Evolutionary conservation across 2,797 vertebrate species (phyloP), one percentile per base, ranked within the genome.

Genomic region (Antrozous pallidus): DNA sequence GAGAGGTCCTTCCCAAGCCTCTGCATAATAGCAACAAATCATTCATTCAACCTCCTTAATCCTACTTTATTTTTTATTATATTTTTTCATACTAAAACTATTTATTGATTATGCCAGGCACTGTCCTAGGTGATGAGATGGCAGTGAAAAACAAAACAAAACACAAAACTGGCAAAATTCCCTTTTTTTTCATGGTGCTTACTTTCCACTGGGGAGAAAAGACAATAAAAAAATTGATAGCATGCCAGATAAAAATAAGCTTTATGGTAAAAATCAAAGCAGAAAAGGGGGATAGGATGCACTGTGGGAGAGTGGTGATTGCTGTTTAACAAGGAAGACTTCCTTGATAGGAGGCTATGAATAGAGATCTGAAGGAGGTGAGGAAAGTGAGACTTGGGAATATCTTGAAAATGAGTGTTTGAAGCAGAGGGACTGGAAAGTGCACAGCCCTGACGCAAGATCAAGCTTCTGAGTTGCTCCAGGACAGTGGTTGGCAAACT

Each of bases 171-270:
- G 71, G 28, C 33, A 90, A 87, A 88, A 75, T 33, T 71, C 4
- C 14, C 58, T 92, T 90, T 81, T 16, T 16, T 91, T 81, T 82
- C 78, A 47, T 49, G 33, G 63, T 74, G 51, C 6, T 95, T 94
- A 49, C 69, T 88, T 90, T 95, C 22, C 24, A 61, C 1, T 51
- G 31, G 33, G 17, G 63, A 93, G 45, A 79, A 79, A 58, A 84
- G 61, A 87, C 24, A 84, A 83, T 54, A 80, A 81, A 63, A 24
- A 81, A 87, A 69, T n/a, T 49, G 90, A 58, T 33, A 70, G 24
- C 8, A 70, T 13, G 24, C 51, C 79, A 67, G 70, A n/a, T 20
- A 63, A 75, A 86, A 6, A 81, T 9, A 26, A 20, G 16, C 45
- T 86, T 45, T 63, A 28, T 2, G 16, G 24, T 51, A 58, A 85